These are phyloP conservation scores for Elymnias hypermnestra DNA, from an alignment of 1,140 invertebrate genomes.

Conservation along the genomic window DNA sequence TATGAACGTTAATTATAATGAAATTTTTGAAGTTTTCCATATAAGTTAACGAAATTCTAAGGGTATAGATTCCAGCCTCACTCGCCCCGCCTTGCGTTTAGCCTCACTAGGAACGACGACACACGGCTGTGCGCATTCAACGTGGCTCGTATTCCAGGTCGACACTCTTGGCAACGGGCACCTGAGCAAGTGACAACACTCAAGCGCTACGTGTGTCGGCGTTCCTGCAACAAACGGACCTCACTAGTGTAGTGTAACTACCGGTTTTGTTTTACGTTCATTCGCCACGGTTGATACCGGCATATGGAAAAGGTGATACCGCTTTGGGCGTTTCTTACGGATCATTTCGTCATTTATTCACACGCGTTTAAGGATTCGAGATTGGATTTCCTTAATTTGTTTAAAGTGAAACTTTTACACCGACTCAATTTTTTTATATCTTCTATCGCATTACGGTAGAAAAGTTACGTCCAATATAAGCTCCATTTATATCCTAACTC, in stretches of 20 bases:
- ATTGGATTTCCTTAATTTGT: too few relatives aligned
- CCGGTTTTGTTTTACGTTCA: conserved; percentile 32
- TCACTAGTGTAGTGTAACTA: conserved; percentile 66
- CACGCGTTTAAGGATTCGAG: too few relatives aligned
- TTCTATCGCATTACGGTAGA: too few relatives aligned
- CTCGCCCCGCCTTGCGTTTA: conserved; percentile 32
- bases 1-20: too few relatives aligned
- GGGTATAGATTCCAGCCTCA: conserved; percentile 1
- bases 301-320: conserved; percentile 6
- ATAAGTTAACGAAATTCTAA: too few relatives aligned
- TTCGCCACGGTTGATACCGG: neutral
- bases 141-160: conserved; percentile 65
- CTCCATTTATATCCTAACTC: too few relatives aligned
- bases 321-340: conserved; percentile 6
- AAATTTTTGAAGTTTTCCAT: too few relatives aligned
- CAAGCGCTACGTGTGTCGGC: conserved; percentile 66
- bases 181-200: conserved; percentile 50
- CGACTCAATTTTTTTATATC: too few relatives aligned
- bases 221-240: conserved; percentile 69
- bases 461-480: too few relatives aligned
- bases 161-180: conserved; percentile 58
- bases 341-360: neutral
- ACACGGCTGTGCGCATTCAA: conserved; percentile 63
- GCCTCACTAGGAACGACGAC: conserved; percentile 70
- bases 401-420: too few relatives aligned